phyloP scores from a whole-genome alignment of 2,113 vertebrate genomes.

The Mesitornis unicolor region DNA sequence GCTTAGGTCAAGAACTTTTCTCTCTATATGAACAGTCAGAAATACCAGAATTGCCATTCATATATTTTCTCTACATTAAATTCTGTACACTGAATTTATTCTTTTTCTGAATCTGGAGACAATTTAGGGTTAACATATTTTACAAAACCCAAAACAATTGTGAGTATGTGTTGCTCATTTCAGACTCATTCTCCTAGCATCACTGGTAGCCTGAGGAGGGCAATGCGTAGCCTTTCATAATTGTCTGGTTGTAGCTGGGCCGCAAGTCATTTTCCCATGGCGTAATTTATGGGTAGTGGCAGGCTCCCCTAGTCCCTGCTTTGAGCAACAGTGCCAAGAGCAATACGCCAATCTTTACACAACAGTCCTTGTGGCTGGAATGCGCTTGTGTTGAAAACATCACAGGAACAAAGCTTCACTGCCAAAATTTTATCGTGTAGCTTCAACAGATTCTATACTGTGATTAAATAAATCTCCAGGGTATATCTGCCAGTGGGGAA shows the following conservation, averaged over 20 bases:
- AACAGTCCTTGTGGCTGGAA: neutral
- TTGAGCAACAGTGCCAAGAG: neutral
- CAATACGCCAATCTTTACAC: neutral
- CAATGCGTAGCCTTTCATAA: neutral
- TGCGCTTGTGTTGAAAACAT: neutral
- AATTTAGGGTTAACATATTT: neutral
- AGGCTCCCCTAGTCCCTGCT: neutral
- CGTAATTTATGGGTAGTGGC: neutral
- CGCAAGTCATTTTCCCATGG: conserved; percentile 21
- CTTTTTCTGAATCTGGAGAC: neutral
- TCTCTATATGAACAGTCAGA: fast-evolving
- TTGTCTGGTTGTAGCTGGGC: neutral
- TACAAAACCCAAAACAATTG: neutral
- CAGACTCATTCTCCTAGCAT: neutral
- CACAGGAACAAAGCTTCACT: neutral
- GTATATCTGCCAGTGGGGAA: neutral
- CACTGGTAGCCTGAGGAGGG: neutral
- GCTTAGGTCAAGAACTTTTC: neutral
- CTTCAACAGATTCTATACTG: neutral
- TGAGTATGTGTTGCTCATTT: neutral
- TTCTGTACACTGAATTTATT: neutral
- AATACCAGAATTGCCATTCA: neutral
- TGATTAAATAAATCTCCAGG: neutral
- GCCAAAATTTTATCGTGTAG: neutral
- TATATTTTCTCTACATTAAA: neutral